These are phyloP conservation scores for Eilema griseolum DNA, from an alignment of 2,888 invertebrate species.

Conservation along the genomic window DNA sequence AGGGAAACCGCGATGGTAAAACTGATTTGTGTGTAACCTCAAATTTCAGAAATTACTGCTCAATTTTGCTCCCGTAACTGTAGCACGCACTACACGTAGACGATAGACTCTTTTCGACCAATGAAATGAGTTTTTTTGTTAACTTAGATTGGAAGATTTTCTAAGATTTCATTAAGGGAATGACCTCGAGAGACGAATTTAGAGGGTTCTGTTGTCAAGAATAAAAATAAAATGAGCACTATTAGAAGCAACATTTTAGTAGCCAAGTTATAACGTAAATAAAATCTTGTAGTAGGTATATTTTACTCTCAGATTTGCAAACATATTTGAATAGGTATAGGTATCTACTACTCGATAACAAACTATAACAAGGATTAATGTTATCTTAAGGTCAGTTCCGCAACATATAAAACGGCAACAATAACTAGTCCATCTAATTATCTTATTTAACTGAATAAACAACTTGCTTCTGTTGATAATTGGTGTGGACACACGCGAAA, in stretches of 20 bases:
- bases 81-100: neutral
- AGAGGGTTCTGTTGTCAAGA: neutral
- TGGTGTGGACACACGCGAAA: constrained; percentile 1
- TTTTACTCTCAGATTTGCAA: neutral
- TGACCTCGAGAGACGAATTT: neutral
- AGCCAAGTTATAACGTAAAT: neutral
- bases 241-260: too few relatives aligned
- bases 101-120: neutral
- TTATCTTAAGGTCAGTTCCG: constrained; percentile 24
- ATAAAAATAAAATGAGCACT: neutral
- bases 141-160: too few relatives aligned
- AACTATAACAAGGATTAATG: constrained; percentile 28
- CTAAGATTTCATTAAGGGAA: neutral
- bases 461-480: constrained; percentile 40
- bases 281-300: neutral
- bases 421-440: constrained; percentile 30
- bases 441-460: constrained; percentile 36
- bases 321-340: neutral
- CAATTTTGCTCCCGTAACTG: neutral
- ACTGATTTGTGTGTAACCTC: neutral
- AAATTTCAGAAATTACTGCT: neutral
- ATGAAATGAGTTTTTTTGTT: too few relatives aligned
- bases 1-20: neutral
- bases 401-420: constrained; percentile 28
- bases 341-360: neutral